Conservation (phyloP, 2,888 invertebrate genomes). For the Trachelus iudaicus region DNA sequence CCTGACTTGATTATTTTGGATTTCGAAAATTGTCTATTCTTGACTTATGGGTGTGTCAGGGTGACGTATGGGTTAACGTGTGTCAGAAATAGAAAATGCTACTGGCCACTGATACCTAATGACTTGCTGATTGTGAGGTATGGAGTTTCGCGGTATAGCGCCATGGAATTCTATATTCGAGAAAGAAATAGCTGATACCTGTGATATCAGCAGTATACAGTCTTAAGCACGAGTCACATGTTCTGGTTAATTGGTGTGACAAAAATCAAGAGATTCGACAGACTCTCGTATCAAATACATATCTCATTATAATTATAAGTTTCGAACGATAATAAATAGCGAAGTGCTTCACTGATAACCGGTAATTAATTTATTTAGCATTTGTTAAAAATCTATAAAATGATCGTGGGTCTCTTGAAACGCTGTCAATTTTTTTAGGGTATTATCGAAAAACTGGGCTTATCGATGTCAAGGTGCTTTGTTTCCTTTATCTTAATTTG, state of each 20-base stretch:
- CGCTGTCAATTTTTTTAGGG: too few species aligned
- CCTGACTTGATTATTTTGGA: neutral
- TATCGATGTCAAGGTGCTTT: neutral
- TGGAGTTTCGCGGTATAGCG: neutral
- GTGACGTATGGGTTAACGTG: too few species aligned
- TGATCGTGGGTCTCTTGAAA: neutral
- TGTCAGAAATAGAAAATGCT: neutral
- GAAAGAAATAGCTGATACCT: too few species aligned
- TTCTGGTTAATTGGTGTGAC: neutral
- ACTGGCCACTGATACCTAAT: neutral
- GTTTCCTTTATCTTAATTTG: neutral
- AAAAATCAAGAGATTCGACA: neutral
- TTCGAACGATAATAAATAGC: neutral
- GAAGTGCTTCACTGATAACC: neutral
- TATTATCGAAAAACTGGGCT: too few species aligned
- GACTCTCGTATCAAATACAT: too few species aligned
- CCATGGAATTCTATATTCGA: too few species aligned
- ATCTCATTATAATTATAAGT: neutral
- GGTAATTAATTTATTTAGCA: neutral
- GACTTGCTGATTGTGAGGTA: neutral
- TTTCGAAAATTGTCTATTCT: too few species aligned
- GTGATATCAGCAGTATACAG: neutral
- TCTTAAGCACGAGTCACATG: neutral
- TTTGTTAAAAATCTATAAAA: neutral
- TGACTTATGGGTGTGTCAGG: too few species aligned